Percentiles rank a stretch among this genome's conserved stretches.
These are phyloP conservation scores for Stichopus chloronotus DNA, from an alignment of 35 echinoderm and acorn worm species.

Conservation along the genomic window DNA sequence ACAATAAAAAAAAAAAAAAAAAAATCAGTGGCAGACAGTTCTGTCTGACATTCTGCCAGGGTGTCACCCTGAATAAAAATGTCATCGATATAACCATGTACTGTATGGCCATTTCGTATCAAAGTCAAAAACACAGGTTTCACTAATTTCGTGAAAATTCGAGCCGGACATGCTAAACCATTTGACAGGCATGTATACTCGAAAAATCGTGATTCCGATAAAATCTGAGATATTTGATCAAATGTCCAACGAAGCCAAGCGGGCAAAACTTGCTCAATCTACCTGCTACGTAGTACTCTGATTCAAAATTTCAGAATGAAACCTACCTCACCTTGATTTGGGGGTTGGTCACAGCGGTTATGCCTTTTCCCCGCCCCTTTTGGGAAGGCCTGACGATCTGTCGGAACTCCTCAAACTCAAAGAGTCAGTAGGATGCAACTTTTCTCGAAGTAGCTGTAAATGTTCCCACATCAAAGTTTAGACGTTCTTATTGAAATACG, in stretches of 20 bases:
- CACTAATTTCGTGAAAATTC: constrained; percentile 40
- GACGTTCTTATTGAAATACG: no score
- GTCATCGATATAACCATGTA: constrained; percentile 28
- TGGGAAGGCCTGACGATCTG: constrained; percentile 8
- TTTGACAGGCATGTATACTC: constrained; percentile 43
- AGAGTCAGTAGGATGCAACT: no score
- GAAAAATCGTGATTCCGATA: background rate
- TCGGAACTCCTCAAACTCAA: background rate
- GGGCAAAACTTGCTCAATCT: constrained; percentile 11
- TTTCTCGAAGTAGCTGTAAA: no score
- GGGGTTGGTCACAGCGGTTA: constrained; percentile 22
- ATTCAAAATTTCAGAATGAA: constrained; percentile 7
- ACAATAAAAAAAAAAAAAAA: no score
- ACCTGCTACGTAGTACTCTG: background rate
- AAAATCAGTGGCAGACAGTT: background rate
- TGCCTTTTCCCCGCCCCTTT: background rate
- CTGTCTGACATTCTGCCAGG: constrained; percentile 1
- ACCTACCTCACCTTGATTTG: constrained; percentile 9
- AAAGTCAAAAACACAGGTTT: constrained; percentile 54
- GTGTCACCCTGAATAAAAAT: constrained; percentile 44
- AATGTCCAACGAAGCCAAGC: constrained; percentile 28
- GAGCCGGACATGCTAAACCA: constrained; percentile 41
- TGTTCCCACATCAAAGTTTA: no score
- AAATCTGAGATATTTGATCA: constrained; percentile 36
- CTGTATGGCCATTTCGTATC: constrained; percentile 10